Base-by-base conservation (phyloP, 1,140 invertebrate species). In the Chelonus insularis region DNA sequence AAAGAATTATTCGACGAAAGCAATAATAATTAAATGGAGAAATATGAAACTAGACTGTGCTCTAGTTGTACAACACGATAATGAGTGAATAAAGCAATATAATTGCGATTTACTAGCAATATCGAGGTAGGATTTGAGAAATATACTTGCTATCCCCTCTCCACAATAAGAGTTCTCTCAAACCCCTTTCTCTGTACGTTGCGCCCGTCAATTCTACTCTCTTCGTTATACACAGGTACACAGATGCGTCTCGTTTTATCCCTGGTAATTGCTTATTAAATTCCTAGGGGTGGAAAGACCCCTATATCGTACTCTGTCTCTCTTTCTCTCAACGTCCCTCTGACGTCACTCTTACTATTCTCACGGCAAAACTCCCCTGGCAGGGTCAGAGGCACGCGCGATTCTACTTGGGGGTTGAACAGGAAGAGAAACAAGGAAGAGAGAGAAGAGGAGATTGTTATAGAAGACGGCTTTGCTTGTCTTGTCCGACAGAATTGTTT, bases 191-290 rank as follows among this genome's bases (percentile, higher is more conserved):
- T 16, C 14, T 21, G n/a, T 7, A 32, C 7, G n/a, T 4, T 34
- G 8, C 12, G 11, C 32, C 25, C 37, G 39, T 48, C 36, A 25
- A 45, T 63, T 55, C 54, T 34, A 47, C 34, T 39, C 37, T 16
- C 12, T 14, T 16, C 12, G n/a, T 48, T 54, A 43, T 68, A 70
- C 66, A 70, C 71, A 70, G 67, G 69, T 69, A 72, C 72, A 74
- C 72, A 69, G 71, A 74, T 74, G 73, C 72, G 70, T 75, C 71
- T 72, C 69, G 72, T 73, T 75, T 71, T 72, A 73, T 69, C 71
- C 68, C 68, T 70, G 68, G 70, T 76, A 73, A 78, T 76, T 76
- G 70, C 73, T 76, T 74, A 72, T 73, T 78, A 71, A 75, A 74
- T 76, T 72, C 65, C 66, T 68, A 60, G 71, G 64, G 69, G 69